Conservation (phyloP, 2,888 invertebrate genomes). For the Drosophila lacicola region DNA sequence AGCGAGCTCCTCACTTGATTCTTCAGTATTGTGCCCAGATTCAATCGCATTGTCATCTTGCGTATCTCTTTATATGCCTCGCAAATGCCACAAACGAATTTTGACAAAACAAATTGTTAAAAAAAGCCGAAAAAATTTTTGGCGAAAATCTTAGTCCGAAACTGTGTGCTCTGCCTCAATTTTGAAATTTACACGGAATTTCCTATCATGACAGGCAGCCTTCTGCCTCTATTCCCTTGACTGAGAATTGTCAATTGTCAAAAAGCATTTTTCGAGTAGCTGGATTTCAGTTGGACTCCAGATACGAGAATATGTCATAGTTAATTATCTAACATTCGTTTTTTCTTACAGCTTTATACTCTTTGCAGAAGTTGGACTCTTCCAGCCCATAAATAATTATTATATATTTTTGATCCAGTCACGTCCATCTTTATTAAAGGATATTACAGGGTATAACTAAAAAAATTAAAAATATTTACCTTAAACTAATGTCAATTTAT, state of each 20-base stretch:
- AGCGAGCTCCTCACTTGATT: constrained; percentile 30
- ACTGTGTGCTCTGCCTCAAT: constrained; percentile 20
- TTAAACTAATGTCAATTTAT: too few species aligned
- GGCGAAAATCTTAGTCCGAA: constrained; percentile 12
- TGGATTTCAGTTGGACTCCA: too few species aligned
- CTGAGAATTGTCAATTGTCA: not conserved
- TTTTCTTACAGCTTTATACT: too few species aligned
- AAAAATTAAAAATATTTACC: too few species aligned
- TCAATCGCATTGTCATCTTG: constrained; percentile 62
- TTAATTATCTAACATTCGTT: too few species aligned
- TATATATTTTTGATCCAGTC: too few species aligned
- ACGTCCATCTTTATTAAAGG: too few species aligned
- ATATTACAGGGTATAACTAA: too few species aligned
- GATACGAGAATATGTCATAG: too few species aligned
- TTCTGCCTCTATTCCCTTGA: not conserved
- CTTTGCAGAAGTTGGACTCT: too few species aligned
- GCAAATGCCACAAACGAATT: constrained; percentile 34
- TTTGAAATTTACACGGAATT: constrained; percentile 34
- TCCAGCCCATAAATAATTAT: too few species aligned
- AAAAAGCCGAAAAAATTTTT: constrained; percentile 23
- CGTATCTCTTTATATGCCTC: not conserved
- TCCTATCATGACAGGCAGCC: constrained; percentile 1
- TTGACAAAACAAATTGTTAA: constrained; percentile 15
- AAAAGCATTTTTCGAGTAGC: not conserved
- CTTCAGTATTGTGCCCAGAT: constrained; percentile 45